Conservation (phyloP, 2,888 invertebrate species). For the Conomelus anceps region DNA sequence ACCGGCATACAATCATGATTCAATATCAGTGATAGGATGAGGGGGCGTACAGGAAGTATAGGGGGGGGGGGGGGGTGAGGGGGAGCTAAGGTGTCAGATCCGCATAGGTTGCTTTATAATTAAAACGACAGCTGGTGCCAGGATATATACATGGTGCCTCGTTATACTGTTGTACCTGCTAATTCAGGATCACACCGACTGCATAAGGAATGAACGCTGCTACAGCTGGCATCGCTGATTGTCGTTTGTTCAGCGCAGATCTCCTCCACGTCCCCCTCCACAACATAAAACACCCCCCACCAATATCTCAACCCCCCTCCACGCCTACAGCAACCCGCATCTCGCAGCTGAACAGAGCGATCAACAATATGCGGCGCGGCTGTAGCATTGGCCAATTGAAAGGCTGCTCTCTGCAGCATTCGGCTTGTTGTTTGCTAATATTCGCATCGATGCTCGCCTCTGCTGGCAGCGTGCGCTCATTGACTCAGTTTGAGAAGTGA, state of each 20-base stretch:
- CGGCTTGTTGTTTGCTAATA: background rate
- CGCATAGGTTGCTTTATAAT: background rate
- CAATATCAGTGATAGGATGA: too few relatives aligned
- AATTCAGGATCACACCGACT: background rate
- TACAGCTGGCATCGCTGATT: background rate
- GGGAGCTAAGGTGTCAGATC: background rate
- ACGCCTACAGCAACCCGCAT: background rate
- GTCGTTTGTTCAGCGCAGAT: background rate
- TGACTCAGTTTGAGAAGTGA: background rate
- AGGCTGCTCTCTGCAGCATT: background rate
- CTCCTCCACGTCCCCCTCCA: background rate
- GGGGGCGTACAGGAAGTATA: too few relatives aligned
- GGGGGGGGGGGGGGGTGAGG: too few relatives aligned
- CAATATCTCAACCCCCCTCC: background rate
- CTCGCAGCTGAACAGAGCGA: background rate
- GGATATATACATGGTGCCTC: background rate
- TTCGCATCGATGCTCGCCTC: background rate
- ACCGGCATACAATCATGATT: too few relatives aligned
- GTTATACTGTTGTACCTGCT: background rate
- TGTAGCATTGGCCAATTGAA: background rate
- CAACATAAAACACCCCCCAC: too few relatives aligned
- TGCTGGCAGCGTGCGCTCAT: background rate
- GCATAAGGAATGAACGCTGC: background rate
- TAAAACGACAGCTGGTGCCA: background rate
- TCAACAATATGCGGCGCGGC: background rate